Evolutionary conservation across 2,888 invertebrate genomes (phyloP).

Genomic region (Erebia epiphron): DNA sequence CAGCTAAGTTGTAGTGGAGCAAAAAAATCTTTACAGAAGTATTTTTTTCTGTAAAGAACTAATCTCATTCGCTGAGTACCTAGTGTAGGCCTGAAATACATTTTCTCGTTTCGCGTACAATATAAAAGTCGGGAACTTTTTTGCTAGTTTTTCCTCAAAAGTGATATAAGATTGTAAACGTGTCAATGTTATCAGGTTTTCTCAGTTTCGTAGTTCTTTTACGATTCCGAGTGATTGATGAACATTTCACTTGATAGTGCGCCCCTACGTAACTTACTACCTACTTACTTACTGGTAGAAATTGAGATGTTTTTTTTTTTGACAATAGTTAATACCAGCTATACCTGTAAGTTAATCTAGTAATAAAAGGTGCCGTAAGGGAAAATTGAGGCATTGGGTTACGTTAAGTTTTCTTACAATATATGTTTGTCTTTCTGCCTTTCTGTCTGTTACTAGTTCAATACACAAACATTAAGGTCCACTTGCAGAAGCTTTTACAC

Average conservation of each 20-base stretch:
- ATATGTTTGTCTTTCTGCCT: too few species aligned
- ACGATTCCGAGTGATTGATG: conserved; percentile 48
- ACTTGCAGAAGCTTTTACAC: too few species aligned
- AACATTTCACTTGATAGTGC: conserved; percentile 27
- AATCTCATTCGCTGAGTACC: too few species aligned
- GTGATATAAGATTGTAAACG: conserved; percentile 43
- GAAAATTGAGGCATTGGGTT: too few species aligned
- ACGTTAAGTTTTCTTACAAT: too few species aligned
- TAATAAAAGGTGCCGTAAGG: not conserved
- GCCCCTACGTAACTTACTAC: conserved; percentile 17
- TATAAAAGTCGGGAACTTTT: conserved; percentile 15
- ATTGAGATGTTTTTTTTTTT: not conserved
- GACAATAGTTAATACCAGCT: too few species aligned
- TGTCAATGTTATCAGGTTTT: conserved; percentile 47
- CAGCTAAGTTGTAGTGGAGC: too few species aligned
- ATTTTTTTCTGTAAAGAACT: too few species aligned
- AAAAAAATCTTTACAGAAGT: too few species aligned
- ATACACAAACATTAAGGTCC: too few species aligned
- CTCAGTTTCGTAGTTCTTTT: conserved; percentile 42
- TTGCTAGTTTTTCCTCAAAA: conserved; percentile 27
- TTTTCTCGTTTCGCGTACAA: not conserved
- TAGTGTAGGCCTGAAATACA: too few species aligned
- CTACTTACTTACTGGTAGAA: conserved; percentile 9
- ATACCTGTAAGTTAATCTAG: not conserved
- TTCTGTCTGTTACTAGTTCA: too few species aligned